phyloP scores from a whole-genome alignment of 2,888 invertebrate species.

The Eustalomyia histrio region DNA sequence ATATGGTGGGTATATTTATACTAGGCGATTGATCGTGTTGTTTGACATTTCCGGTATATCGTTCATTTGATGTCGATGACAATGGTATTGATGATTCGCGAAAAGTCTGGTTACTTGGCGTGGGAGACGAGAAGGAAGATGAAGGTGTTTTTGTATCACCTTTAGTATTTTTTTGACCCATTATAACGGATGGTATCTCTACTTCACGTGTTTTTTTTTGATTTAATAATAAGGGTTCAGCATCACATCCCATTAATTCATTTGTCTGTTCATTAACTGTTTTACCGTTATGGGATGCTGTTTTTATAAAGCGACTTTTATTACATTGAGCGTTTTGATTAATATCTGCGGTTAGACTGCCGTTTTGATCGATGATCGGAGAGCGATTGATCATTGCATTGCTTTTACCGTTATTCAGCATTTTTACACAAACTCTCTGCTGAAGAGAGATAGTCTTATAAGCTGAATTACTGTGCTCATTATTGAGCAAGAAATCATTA shows the following conservation, averaged over 20 bases:
- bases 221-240: conserved; percentile 57
- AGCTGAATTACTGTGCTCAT: conserved; percentile 64
- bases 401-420: conserved; percentile 51
- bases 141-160: conserved; percentile 27
- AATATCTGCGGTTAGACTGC: conserved; percentile 54
- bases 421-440: conserved; percentile 26
- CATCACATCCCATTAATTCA: conserved; percentile 71
- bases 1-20: conserved; percentile 74
- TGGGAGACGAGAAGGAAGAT: conserved; percentile 54
- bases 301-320: conserved; percentile 7
- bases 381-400: conserved; percentile 67
- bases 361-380: conserved; percentile 57
- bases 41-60: conserved; percentile 28
- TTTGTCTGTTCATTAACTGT: conserved; percentile 62
- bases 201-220: conserved; percentile 31
- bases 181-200: conserved; percentile 50
- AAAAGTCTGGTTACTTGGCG: conserved; percentile 68
- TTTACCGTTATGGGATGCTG: conserved; percentile 67
- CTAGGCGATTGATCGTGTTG: conserved; percentile 50
- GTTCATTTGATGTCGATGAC: conserved; percentile 9
- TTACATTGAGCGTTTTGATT: conserved; percentile 49
- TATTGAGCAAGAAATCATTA: conserved; percentile 34
- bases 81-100: conserved; percentile 72
- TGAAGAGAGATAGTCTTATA: conserved; percentile 54
- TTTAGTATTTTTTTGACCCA: conserved; percentile 75